Percentiles rank a stretch among this genome's conserved stretches.
Conservation (phyloP, 2,888 invertebrate species). For the Platynereis dumerilii region DNA sequence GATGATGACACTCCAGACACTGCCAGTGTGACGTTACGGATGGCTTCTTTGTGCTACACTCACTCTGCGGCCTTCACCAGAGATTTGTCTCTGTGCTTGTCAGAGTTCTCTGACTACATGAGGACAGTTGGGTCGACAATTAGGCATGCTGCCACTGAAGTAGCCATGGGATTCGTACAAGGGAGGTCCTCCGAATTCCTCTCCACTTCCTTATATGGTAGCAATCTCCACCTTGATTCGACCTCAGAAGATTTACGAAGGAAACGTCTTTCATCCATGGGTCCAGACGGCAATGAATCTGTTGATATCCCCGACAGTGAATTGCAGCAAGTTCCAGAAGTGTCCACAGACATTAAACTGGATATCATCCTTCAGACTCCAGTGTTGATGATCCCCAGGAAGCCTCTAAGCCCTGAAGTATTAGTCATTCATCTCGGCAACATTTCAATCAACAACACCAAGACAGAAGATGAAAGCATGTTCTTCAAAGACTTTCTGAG, state of each 20-base stretch:
- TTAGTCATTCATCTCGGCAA: constrained; percentile 91
- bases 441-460: constrained; percentile 69
- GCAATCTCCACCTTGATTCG: constrained; percentile 27
- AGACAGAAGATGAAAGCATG: background rate
- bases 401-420: constrained; percentile 79
- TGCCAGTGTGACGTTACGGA: constrained; percentile 65
- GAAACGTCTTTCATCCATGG: background rate
- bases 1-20: background rate
- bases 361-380: constrained; percentile 88
- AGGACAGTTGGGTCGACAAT: constrained; percentile 84
- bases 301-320: background rate
- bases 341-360: constrained; percentile 56
- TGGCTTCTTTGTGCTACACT: constrained; percentile 92
- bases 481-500: background rate
- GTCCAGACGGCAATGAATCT: constrained; percentile 8
- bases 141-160: constrained; percentile 88
- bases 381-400: constrained; percentile 85
- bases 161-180: constrained; percentile 80
- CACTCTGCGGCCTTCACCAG: constrained; percentile 86
- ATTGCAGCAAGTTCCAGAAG: background rate
- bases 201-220: constrained; percentile 40
- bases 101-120: constrained; percentile 88
- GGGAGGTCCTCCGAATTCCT: constrained; percentile 34
- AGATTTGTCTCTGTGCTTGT: constrained; percentile 86
- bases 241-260: constrained; percentile 21